These are phyloP conservation scores for Hemibagrus guttatus DNA, from an alignment of 2,797 vertebrate genomes.

Conservation along the genomic window DNA sequence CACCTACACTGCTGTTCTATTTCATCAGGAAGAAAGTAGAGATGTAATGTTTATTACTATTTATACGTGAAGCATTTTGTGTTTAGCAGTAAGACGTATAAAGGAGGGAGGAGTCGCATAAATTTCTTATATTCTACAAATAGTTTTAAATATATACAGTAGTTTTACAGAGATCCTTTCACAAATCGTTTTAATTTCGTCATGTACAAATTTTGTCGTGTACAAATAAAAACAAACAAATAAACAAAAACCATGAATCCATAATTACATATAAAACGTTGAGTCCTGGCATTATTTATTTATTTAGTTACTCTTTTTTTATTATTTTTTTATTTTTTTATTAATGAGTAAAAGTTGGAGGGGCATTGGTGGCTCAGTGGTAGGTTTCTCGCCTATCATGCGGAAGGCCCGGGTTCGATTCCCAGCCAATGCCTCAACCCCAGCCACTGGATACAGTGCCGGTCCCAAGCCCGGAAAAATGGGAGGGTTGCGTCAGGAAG, in stretches of 20 bases:
- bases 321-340: too few species aligned
- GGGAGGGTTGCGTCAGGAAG: too few species aligned
- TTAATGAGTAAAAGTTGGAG: neutral
- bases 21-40: constrained; percentile 15
- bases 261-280: neutral
- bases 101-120: neutral
- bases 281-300: neutral
- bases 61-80: neutral
- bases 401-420: too few species aligned
- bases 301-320: too few species aligned
- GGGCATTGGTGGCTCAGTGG: too few species aligned
- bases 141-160: neutral
- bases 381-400: too few species aligned
- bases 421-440: too few species aligned
- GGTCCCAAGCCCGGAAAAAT: too few species aligned
- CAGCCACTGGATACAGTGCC: too few species aligned
- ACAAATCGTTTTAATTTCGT: too few species aligned
- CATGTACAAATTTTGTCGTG: neutral
- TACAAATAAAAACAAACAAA: neutral
- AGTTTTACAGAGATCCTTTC: neutral
- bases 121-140: neutral
- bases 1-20: constrained; percentile 39
- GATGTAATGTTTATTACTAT: constrained; percentile 1
- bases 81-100: neutral
- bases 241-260: neutral